phyloP scores from a whole-genome alignment of 2,113 vertebrate genomes.

The Gallinago undulata region DNA sequence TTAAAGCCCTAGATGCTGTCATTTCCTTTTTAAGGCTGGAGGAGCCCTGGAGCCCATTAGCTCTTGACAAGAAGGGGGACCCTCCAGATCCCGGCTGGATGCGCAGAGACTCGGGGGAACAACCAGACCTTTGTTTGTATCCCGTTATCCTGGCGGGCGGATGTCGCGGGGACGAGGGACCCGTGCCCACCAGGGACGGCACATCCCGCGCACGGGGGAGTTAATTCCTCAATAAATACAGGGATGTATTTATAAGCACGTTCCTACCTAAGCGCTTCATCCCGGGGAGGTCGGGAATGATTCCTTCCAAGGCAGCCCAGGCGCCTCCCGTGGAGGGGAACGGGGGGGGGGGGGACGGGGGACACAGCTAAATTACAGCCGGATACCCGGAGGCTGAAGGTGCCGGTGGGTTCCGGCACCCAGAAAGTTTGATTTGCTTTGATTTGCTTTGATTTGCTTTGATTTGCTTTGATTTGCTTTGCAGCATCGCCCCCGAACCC shows the following conservation, averaged over 20 bases:
- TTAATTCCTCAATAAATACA: neutral
- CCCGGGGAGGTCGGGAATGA: neutral
- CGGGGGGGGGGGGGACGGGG: neutral
- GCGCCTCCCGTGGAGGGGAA: neutral
- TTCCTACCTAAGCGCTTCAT: neutral
- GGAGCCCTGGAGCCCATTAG: conserved; percentile 31
- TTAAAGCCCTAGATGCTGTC: neutral
- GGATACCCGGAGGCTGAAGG: neutral
- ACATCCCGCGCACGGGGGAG: neutral
- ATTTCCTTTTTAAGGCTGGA: conserved; percentile 67
- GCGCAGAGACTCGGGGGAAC: conserved; percentile 2
- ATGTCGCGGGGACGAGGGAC: neutral
- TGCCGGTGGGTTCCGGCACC: neutral
- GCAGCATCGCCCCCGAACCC: neutral
- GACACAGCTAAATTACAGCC: no score
- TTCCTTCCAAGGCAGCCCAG: neutral
- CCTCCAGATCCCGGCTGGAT: neutral
- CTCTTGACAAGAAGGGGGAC: conserved; percentile 48
- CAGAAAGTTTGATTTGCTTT: neutral
- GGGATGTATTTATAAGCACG: no score
- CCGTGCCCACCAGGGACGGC: neutral
- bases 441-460: neutral
- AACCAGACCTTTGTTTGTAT: conserved; percentile 53
- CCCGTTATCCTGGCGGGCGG: neutral
- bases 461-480: neutral